Conservation (phyloP, 1,140 invertebrate genomes). For the Musca domestica region DNA sequence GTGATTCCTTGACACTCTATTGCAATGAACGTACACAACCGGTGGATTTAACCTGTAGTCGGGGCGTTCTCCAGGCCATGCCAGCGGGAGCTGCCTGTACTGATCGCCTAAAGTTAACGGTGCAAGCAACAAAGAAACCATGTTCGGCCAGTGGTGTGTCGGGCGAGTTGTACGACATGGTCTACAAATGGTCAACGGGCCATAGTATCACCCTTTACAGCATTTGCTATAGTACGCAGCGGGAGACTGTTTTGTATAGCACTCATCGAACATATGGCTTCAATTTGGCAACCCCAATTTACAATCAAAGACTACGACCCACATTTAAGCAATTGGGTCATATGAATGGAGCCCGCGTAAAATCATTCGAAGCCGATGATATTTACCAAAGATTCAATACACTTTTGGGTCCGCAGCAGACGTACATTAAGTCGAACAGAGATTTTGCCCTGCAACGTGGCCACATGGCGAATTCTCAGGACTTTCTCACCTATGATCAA, state of each 20-base stretch:
- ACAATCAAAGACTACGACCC: neutral
- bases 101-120: neutral
- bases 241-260: neutral
- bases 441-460: neutral
- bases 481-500: constrained; percentile 5
- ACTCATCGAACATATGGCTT: neutral
- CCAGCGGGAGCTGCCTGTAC: neutral
- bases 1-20: neutral
- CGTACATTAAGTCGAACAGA: neutral
- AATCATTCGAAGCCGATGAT: neutral
- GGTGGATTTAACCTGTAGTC: neutral
- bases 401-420: neutral
- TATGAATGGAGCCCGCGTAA: neutral
- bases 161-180: neutral
- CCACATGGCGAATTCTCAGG: neutral
- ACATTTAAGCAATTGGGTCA: neutral
- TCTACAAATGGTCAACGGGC: neutral
- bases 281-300: neutral
- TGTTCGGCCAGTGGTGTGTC: neutral
- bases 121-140: too few species aligned
- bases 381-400: neutral
- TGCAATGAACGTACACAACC: neutral
- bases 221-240: neutral
- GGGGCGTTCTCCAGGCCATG: neutral
- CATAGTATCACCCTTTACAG: neutral